Evolutionary conservation across 1,140 invertebrate species (phyloP), one percentile per base, ranked within the genome.

Genomic region (Trichoplusia ni): DNA sequence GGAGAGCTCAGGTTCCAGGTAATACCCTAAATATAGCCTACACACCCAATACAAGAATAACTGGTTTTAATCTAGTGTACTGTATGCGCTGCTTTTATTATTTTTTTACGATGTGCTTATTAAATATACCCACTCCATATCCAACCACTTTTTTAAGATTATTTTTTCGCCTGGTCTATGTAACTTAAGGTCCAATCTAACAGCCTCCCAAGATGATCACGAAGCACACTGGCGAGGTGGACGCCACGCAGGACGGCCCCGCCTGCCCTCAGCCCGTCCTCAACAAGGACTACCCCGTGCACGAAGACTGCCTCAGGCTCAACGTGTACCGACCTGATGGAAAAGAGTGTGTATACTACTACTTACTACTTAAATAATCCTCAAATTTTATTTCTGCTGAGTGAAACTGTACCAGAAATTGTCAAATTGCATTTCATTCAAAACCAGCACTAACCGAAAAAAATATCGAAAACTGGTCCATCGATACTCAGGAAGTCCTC

Each of bases 291-390:
- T 89, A 88, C 65, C 78, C 67, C 11, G 71, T 83, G 0, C 71
- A 80, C 37, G 95, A 96, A 77, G 94, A 96, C 75, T 95, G 95
- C 77, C 86, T 96, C 2, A 84, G 92, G 0, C 69, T 95, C 4
- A 95, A 95, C 73, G 91, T 95, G 16, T 95, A 94, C 73, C 92
- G 92, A 0, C 91, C 91, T 2, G 84, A 87, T 53, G 74, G 90
- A 59, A 82, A 83, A 5, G 59, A 63, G 77, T 78, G 49, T 29
- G 54, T 38, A 13, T 31, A 25, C 7, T 27, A 27, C 3, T 29
- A 9, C 23, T 25, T 1, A 2, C 4, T 8, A 38, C 14, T 16
- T n/a, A n/a, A n/a, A n/a, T n/a, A n/a, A n/a, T n/a, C n/a, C n/a
- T n/a, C n/a, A n/a, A n/a, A n/a, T n/a, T n/a, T n/a, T n/a, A n/a